Evolutionary conservation across 2,797 vertebrate genomes (phyloP).

Genomic region (Odontamblyopus lacepedii): DNA sequence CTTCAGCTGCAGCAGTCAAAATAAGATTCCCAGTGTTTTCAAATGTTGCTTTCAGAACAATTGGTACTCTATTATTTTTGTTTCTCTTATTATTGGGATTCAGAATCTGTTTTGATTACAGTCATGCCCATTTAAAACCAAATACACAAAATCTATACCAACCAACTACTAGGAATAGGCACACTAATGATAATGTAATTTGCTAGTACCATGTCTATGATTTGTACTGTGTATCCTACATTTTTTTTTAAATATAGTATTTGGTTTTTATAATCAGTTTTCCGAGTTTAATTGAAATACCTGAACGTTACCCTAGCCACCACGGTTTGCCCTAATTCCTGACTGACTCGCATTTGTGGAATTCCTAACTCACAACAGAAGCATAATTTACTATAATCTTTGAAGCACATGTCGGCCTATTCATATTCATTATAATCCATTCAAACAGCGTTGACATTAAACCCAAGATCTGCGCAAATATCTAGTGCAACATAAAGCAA

Average conservation of each 20-base stretch:
- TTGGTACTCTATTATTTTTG: neutral
- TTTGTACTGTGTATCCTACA: neutral
- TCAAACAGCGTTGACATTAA: neutral
- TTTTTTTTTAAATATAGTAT: neutral
- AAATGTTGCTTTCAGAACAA: neutral
- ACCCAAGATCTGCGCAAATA: neutral
- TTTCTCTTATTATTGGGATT: neutral
- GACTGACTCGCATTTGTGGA: conserved; percentile 49
- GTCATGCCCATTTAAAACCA: neutral
- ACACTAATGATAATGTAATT: neutral
- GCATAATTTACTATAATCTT: conserved; percentile 34
- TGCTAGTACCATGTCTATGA: neutral
- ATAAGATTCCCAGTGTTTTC: no score
- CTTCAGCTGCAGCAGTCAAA: neutral
- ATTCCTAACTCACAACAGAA: conserved; percentile 63
- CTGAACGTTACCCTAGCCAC: conserved; percentile 44
- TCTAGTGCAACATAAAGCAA: neutral
- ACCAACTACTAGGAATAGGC: neutral
- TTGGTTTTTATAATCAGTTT: neutral
- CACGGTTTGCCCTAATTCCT: conserved; percentile 56
- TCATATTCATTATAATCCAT: neutral
- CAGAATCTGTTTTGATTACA: neutral
- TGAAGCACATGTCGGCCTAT: neutral
- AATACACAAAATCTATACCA: neutral
- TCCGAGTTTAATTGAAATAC: conserved; percentile 15